Evolutionary conservation across 30 jellyfish, hydroid and myxozoan genomes (phyloP), one percentile per base, ranked within the genome.

Genomic region (Aurelia aurita): DNA sequence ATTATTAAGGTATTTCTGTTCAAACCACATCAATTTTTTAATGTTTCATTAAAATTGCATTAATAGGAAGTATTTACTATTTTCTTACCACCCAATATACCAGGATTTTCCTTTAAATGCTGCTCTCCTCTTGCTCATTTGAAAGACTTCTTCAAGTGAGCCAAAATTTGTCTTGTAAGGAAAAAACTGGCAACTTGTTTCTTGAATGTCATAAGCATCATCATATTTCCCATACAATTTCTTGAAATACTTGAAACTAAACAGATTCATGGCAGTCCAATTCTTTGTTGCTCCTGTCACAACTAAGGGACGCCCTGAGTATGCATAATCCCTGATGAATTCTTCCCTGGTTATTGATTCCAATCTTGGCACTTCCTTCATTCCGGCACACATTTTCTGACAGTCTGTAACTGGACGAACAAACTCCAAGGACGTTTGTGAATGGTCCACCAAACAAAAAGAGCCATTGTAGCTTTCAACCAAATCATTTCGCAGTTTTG

Each of bases 21-120:
- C 9, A 9, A 39, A 39, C 9, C 15, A 8, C 51, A 39, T 39
- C 51, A 39, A 31, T 39, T 39, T 6, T 39, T 39, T 39, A 39
- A 8, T 8, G 15, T 39, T 39, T 39, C 51, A 4, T 14, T 39
- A 1, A 39, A 39, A 7, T 9, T 0, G 15, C 13, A 35, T 35
- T 39, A n/a, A n/a, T n/a, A n/a, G n/a, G n/a, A 19, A 8, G n/a
- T n/a, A n/a, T n/a, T n/a, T n/a, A n/a, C n/a, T n/a, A n/a, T n/a
- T 46, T 84, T 34, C 97, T 57, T 90, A 95, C 99, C 99, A 95
- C 70, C 99, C 99, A 77, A 95, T 75, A 74, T 95, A 95, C 99
- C 99, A 95, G 32, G 89, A 82, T 25, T 84, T 89, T 58, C 95
- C 90, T 59, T 70, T 55, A 26, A 93, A 60, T 12, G 76, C 59